Base-by-base conservation (phyloP, 2,888 invertebrate species). In the Lucinisca nassula region DNA sequence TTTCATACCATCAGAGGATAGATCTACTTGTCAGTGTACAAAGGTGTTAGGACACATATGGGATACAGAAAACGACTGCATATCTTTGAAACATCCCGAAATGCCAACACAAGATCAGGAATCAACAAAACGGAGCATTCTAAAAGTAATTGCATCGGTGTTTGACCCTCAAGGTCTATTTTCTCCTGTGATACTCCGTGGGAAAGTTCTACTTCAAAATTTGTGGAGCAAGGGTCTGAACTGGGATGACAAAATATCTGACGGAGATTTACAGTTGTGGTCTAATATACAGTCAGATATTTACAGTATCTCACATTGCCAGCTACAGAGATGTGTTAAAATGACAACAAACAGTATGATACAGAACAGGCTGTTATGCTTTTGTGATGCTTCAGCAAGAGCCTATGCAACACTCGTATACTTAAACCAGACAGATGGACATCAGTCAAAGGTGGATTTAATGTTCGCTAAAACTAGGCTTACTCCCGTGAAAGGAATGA, bases 41-140 rank as follows among this genome's bases (percentile, higher is more conserved):
- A 70, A 70, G n/a, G 61, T 79, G 17, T 55, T 83, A 4, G 83
- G 83, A 30, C 58, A 81, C 21, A 70, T 61, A 45, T 83, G 77
- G 83, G n/a, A 83, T 55, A 70, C 24, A 49, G 38, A 76, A 51
- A 35, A 30, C 14, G 76, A 76, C n/a, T 49, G 27, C 21, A 58
- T 78, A n/a, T 45, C 45, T 58, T n/a, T 78, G 35, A 78, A 78
- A 58, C 10, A 17, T 12, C 6, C 76, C 17, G 40, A 76, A 2
- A 40, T 70, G 21, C 51, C 27, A 51, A 51, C 49, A 30, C 8
- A 76, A 3, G 24, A 49, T 35, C 35, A 76, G 3, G 14, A 30
- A 49, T 40, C 76, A 30, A 76, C 76, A 27, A 76, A 76, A 76
- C 76, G 76, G 3, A 49, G 6, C 37, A 24, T 76, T 30, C 32